Evolutionary conservation across 2,113 vertebrate species (phyloP).

Genomic region (Pluvialis apricaria): DNA sequence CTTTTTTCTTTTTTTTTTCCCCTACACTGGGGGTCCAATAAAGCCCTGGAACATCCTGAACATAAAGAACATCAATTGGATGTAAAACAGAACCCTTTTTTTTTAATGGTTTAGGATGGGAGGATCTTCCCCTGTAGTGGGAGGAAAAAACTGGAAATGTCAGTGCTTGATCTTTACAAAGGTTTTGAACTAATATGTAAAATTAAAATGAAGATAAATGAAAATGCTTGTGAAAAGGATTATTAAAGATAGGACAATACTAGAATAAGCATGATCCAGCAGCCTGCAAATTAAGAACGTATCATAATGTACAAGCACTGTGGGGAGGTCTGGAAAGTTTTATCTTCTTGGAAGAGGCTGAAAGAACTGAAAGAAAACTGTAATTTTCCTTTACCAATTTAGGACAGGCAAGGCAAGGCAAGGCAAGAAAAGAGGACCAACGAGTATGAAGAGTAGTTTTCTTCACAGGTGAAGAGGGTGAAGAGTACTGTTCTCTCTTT

Average conservation of each 20-base stretch:
- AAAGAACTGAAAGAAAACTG: background rate
- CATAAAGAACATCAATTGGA: slow-evolving; percentile 13
- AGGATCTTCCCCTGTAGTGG: background rate
- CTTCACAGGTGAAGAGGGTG: background rate
- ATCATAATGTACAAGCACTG: background rate
- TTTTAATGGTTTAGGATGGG: background rate
- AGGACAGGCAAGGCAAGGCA: background rate
- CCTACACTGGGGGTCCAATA: background rate
- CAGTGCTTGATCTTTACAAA: slow-evolving; percentile 15
- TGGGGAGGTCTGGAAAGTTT: slow-evolving; percentile 31
- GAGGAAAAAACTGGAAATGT: background rate
- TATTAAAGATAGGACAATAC: background rate
- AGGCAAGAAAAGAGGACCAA: background rate
- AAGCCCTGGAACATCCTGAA: slow-evolving; percentile 16
- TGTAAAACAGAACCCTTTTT: slow-evolving; percentile 38
- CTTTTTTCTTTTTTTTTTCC: too few species aligned
- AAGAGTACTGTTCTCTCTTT: background rate
- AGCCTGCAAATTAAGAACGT: background rate
- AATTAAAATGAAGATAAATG: slow-evolving; percentile 25
- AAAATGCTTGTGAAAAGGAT: background rate
- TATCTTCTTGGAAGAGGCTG: background rate
- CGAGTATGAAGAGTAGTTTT: background rate
- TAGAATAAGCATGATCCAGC: background rate
- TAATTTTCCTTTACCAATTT: background rate
- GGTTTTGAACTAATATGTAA: background rate